Base-by-base conservation (phyloP, 2,888 invertebrate genomes). In the Therioaphis trifolii region DNA sequence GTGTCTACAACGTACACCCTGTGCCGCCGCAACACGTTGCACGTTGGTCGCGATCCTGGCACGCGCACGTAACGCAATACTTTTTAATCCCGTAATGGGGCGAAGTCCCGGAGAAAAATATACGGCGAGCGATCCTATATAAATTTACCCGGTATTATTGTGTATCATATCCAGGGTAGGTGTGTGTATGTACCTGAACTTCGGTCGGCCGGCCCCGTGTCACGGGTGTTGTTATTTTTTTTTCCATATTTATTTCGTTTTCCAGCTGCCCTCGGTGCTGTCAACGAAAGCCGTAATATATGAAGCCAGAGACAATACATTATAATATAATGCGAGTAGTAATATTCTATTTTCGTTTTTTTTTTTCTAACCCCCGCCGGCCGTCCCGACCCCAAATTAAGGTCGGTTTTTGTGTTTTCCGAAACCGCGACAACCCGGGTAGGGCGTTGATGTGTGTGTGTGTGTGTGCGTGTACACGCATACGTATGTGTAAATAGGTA, bases 71-170 rank as follows among this genome's bases (percentile, higher is more conserved):
- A 68, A 58, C 43, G 55, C 49, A 72, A 82, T 72, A 82, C 49
- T 74, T 74, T 82, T 71, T 82, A 74, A 74, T 82, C 74, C 74
- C 21, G 29, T 82, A 82, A 82, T 74, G 61, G 80, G 27, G 43
- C 63, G 61, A 29, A 29, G 43, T 52, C 18, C 72, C 35, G 52
- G 61, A 82, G 63, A 71, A 82, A 74, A 82, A 29, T 61, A 72
- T 61, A 75, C n/a, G 27, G 58, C 71, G 15, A 29, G 58, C 24
- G 80, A 80, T 80, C 71, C 61, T 61, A 82, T 72, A 82, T 35
- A 63, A 49, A 72, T 82, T 49, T 63, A 72, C 46, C 49, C 24
- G 35, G 63, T 74, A 74, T 74, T 63, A 74, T 82, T 35, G 61
- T 80, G n/a, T n/a, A 71, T 80, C 71, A 46, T n/a, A n/a, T 35